These are phyloP conservation scores for Syndactyla subalaris DNA, from an alignment of 2,797 vertebrate species.

Conservation along the genomic window DNA sequence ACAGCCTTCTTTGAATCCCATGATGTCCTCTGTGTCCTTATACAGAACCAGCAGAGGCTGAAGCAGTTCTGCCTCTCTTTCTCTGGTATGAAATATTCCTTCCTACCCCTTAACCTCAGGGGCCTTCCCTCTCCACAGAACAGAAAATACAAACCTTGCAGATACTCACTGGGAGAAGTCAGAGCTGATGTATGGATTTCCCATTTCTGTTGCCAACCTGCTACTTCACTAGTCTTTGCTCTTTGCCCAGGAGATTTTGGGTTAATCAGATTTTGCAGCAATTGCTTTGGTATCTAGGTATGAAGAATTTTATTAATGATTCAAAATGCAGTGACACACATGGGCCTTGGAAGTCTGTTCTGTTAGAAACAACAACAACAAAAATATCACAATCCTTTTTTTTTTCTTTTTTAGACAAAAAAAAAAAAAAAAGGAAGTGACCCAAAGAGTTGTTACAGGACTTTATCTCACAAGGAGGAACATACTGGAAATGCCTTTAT, in stretches of 20 bases:
- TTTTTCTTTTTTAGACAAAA: neutral
- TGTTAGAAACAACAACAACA: neutral
- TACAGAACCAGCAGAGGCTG: neutral
- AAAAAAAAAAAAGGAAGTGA: neutral
- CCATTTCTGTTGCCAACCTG: neutral
- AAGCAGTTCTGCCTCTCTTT: neutral
- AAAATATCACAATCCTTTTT: neutral
- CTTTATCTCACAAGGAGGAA: neutral
- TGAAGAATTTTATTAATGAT: neutral
- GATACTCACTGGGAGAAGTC: neutral
- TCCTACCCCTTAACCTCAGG: accelerated
- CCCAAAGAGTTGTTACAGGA: neutral
- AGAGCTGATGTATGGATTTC: neutral
- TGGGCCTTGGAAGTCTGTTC: neutral
- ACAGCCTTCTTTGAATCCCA: neutral
- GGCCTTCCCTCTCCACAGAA: neutral
- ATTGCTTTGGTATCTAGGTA: neutral
- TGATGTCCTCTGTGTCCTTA: neutral
- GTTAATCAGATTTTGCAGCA: neutral
- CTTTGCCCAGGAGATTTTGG: neutral
- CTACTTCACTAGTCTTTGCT: neutral
- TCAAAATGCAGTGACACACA: neutral
- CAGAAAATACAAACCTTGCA: neutral
- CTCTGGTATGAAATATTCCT: neutral
- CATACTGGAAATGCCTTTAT: neutral